Evolutionary conservation across 37 sponge, comb jelly and placozoan genomes (phyloP).

Genomic region (Cladorhizidae sp.): DNA sequence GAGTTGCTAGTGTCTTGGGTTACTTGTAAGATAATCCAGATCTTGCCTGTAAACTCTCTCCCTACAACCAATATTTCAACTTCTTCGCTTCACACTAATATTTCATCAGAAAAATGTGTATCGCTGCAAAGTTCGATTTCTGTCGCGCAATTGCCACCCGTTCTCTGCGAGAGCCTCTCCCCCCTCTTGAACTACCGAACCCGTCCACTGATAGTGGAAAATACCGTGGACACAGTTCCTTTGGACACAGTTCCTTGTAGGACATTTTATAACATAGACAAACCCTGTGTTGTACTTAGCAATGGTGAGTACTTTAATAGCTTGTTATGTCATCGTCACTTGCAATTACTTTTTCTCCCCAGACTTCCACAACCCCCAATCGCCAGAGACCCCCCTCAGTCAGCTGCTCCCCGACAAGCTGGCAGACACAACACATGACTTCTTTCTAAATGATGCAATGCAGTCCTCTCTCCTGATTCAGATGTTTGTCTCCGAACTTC

Average conservation of each 20-base stretch:
- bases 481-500: constrained; percentile 26
- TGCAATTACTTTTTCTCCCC: background rate
- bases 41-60: too few relatives aligned
- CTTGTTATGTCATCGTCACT: background rate
- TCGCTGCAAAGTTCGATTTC: background rate
- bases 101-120: background rate
- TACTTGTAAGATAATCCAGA: too few relatives aligned
- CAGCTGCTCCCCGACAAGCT: background rate
- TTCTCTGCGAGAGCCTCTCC: too few relatives aligned
- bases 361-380: constrained; percentile 23
- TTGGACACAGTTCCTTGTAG: too few relatives aligned
- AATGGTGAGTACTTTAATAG: constrained; percentile 17
- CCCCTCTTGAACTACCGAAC: too few relatives aligned
- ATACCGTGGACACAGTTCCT: too few relatives aligned
- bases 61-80: background rate
- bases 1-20: too few relatives aligned
- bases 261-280: too few relatives aligned
- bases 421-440: background rate
- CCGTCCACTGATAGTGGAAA: too few relatives aligned
- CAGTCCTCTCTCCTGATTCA: constrained; percentile 10
- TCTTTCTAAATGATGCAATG: background rate
- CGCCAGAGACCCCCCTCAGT: constrained; percentile 12
- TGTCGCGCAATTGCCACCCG: too few relatives aligned
- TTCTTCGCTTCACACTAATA: background rate
- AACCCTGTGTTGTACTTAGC: constrained; percentile 3